Evolutionary conservation across 2,113 vertebrate genomes (phyloP).

Genomic region (Tringa solitaria): DNA sequence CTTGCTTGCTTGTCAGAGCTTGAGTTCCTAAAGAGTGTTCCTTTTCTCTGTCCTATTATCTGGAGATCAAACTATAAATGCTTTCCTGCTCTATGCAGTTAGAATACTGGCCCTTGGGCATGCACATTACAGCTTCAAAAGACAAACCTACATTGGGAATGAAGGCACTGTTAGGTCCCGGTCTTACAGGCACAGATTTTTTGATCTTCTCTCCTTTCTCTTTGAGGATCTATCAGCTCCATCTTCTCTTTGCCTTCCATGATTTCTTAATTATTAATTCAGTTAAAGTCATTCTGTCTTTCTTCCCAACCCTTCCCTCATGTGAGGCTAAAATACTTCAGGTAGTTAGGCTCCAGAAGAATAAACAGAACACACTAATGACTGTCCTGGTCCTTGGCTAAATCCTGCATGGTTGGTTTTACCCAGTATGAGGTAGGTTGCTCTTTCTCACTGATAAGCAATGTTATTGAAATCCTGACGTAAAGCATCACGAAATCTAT

Average conservation of each 20-base stretch:
- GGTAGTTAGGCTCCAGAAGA: neutral
- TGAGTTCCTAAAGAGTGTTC: neutral
- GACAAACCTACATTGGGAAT: neutral
- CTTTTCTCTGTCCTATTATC: neutral
- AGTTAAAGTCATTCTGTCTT: neutral
- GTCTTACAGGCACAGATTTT: neutral
- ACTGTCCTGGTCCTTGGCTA: neutral
- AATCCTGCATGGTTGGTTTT: neutral
- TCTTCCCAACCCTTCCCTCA: neutral
- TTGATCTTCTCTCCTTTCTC: neutral
- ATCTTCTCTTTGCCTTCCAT: neutral
- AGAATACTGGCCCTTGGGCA: neutral
- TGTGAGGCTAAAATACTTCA: neutral
- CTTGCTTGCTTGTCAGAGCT: neutral
- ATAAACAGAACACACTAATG: neutral
- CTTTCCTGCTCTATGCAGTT: neutral
- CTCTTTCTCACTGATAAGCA: neutral
- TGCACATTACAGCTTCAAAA: neutral
- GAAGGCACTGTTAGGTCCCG: neutral
- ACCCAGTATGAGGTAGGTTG: neutral
- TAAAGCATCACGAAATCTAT: neutral
- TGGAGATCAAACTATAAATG: neutral
- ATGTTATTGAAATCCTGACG: neutral
- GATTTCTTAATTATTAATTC: neutral
- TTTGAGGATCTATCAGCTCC: neutral